Conservation (phyloP, 2,113 vertebrate genomes). For the Zapus hudsonius region DNA sequence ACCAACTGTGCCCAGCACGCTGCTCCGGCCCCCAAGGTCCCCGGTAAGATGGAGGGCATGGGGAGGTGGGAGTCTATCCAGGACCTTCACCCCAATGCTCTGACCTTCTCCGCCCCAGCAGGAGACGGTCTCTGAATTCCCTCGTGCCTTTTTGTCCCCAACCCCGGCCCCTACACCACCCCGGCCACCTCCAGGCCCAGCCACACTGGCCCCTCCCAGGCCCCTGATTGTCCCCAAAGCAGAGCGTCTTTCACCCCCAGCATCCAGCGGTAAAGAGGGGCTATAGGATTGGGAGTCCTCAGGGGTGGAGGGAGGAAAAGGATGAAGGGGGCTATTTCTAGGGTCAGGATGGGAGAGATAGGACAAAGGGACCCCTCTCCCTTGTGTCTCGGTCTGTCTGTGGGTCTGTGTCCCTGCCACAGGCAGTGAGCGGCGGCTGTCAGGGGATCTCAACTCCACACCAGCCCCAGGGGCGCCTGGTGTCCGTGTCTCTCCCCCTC, state of each 20-base stretch:
- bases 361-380: not conserved
- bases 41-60: slow-evolving; percentile 76
- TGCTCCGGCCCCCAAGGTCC: slow-evolving; percentile 63
- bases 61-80: not conserved
- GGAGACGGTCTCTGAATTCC: slow-evolving; percentile 65
- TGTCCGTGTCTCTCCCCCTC: slow-evolving; percentile 81
- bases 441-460: slow-evolving; percentile 58
- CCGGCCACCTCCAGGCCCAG: not conserved
- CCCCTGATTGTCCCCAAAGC: slow-evolving; percentile 89
- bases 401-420: slow-evolving; percentile 48
- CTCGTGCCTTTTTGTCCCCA: slow-evolving; percentile 73
- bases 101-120: slow-evolving; percentile 68
- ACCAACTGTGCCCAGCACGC: not conserved
- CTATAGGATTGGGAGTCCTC: not conserved
- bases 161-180: slow-evolving; percentile 71
- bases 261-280: slow-evolving; percentile 80
- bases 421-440: slow-evolving; percentile 79
- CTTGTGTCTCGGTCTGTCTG: slow-evolving; percentile 37
- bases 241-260: slow-evolving; percentile 92
- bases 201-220: not conserved
- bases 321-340: too few relatives aligned
- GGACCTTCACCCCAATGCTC: not conserved
- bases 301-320: not conserved
- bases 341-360: not conserved
- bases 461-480: slow-evolving; percentile 74